Conservation (phyloP, 2,113 vertebrate genomes). For the Lamprologus sp. region DNA sequence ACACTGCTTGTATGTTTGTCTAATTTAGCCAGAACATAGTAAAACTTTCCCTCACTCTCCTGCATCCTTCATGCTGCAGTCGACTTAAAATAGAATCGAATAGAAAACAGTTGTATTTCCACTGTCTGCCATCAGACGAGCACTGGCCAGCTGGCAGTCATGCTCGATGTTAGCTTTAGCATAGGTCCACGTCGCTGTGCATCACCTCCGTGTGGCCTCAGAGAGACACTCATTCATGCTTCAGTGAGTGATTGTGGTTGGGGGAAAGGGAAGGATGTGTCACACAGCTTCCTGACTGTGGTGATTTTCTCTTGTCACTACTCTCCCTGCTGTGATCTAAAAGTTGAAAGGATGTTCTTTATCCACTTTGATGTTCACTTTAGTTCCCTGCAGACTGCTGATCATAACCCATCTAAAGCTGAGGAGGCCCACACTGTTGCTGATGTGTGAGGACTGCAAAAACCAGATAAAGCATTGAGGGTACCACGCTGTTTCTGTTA, state of each 20-base stretch:
- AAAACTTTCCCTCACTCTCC: not conserved
- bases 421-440: not conserved
- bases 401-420: not conserved
- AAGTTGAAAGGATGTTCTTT: slow-evolving; percentile 9
- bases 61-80: not conserved
- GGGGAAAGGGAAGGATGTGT: slow-evolving; percentile 18
- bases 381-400: not conserved
- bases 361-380: slow-evolving; percentile 13
- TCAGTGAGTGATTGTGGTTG: not conserved
- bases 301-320: not conserved
- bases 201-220: not conserved
- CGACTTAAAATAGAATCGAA: not conserved
- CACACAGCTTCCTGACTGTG: slow-evolving; percentile 7
- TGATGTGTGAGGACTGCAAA: not conserved
- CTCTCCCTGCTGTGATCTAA: not conserved
- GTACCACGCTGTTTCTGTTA: accelerated
- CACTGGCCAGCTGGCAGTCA: not conserved
- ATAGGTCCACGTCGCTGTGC: not conserved
- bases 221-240: not conserved
- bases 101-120: not conserved
- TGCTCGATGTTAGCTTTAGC: not conserved
- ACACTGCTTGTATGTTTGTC: not conserved
- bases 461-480: not conserved
- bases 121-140: not conserved
- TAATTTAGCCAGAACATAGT: not conserved